phyloP scores from a whole-genome alignment of 2,888 invertebrate genomes.

The Phasia obesa region DNA sequence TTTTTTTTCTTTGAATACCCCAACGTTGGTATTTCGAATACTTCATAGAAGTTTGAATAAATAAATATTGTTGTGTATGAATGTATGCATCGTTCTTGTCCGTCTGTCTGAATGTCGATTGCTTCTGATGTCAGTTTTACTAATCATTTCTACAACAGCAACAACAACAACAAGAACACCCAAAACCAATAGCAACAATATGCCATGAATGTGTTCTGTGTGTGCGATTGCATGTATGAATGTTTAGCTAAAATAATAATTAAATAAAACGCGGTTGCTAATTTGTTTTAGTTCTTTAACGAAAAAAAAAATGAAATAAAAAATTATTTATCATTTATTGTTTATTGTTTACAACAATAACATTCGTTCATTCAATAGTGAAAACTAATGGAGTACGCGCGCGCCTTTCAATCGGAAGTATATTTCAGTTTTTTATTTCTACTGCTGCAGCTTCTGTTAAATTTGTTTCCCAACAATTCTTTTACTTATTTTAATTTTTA shows the following conservation, averaged over 20 bases:
- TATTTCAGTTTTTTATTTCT: conserved; percentile 24
- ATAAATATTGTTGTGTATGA: conserved; percentile 24
- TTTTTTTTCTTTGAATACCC: conserved; percentile 14
- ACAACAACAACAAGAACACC: neutral
- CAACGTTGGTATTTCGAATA: conserved; percentile 34
- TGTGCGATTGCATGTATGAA: neutral
- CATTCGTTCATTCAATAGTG: conserved; percentile 77
- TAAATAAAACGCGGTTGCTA: conserved; percentile 69
- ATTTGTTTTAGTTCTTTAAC: conserved; percentile 69
- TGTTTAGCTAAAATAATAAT: conserved; percentile 68
- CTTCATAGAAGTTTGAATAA: conserved; percentile 59
- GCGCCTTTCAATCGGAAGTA: conserved; percentile 70
- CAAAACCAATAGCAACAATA: conserved; percentile 17
- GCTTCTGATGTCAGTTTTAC: conserved; percentile 45
- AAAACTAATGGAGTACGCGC: conserved; percentile 72
- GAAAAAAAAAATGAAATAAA: conserved; percentile 36
- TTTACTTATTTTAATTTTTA: conserved; percentile 32
- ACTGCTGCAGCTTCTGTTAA: conserved; percentile 24
- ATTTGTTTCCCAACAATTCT: conserved; percentile 25
- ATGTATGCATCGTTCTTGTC: neutral
- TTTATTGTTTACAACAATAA: conserved; percentile 75
- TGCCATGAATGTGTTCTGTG: neutral
- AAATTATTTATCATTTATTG: conserved; percentile 76
- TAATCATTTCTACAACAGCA: conserved; percentile 39
- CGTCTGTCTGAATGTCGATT: conserved; percentile 23